Conservation (phyloP, 2,113 vertebrate genomes). For the Carassius auratus region DNA sequence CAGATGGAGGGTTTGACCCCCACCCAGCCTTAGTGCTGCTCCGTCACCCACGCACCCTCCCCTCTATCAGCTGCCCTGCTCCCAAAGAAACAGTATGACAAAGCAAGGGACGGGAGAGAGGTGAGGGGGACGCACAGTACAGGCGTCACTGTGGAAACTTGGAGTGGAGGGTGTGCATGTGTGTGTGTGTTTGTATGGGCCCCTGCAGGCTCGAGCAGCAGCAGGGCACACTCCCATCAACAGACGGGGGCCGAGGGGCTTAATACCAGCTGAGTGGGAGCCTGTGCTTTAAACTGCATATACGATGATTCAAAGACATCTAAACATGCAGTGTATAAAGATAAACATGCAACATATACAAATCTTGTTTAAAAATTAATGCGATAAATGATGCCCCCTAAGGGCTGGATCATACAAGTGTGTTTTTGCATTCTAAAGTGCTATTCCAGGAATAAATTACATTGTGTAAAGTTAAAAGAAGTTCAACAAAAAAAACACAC, state of each 20-base stretch:
- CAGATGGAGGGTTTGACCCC: constrained; percentile 63
- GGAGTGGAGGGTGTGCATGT: not conserved
- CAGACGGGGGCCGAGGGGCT: constrained; percentile 49
- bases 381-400: not conserved
- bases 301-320: constrained; percentile 2
- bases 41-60: constrained; percentile 49
- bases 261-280: constrained; percentile 45
- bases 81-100: constrained; percentile 62
- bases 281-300: constrained; percentile 32
- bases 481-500: not conserved
- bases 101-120: constrained; percentile 47
- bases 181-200: constrained; percentile 39
- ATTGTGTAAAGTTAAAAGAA: not conserved
- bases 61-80: constrained; percentile 57
- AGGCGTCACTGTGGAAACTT: constrained; percentile 57
- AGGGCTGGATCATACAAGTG: not conserved
- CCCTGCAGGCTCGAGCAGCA: constrained; percentile 47
- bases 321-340: not conserved
- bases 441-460: not conserved
- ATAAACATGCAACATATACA: not conserved
- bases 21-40: constrained; percentile 56
- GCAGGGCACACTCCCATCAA: constrained; percentile 59
- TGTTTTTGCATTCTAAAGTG: not conserved
- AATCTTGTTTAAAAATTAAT: not conserved
- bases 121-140: constrained; percentile 16